Percentiles rank a stretch among this genome's conserved stretches.
These are phyloP conservation scores for Neosilurus mollespiculum DNA, from an alignment of 2,797 vertebrate species.

Conservation along the genomic window DNA sequence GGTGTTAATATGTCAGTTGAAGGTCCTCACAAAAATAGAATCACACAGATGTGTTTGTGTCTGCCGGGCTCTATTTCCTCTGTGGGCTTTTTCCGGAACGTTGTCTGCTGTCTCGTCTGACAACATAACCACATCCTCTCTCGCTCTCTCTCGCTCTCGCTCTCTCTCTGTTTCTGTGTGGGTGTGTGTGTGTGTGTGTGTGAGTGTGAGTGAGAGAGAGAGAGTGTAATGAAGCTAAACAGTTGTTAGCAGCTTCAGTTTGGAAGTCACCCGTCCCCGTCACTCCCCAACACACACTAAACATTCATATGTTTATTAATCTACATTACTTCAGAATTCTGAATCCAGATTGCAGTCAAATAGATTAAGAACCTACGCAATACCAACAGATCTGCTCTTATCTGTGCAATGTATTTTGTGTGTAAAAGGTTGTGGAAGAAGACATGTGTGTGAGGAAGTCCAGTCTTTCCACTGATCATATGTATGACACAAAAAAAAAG, in stretches of 20 bases:
- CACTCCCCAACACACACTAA: too few relatives aligned
- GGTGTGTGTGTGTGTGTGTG: slow-evolving; percentile 15
- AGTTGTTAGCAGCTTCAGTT: slow-evolving; percentile 35
- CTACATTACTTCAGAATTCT: neutral
- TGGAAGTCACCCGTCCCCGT: neutral
- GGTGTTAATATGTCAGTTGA: too few relatives aligned
- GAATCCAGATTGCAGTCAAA: too few relatives aligned
- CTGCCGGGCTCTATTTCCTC: slow-evolving; percentile 47
- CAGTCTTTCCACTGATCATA: slow-evolving; percentile 36
- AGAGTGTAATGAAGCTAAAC: neutral
- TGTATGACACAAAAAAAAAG: slow-evolving; percentile 30
- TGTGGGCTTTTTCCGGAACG: slow-evolving; percentile 64
- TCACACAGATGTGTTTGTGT: neutral
- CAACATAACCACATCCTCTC: slow-evolving; percentile 59
- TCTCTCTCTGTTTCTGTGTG: too few relatives aligned
- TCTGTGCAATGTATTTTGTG: slow-evolving; percentile 36
- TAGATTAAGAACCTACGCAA: too few relatives aligned
- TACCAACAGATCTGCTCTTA: too few relatives aligned
- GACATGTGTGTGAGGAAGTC: slow-evolving; percentile 36
- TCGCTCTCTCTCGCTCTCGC: neutral
- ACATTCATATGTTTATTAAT: neutral
- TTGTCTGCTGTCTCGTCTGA: slow-evolving; percentile 69
- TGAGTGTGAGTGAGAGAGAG: neutral
- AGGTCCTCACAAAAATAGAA: too few relatives aligned
- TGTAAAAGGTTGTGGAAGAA: slow-evolving; percentile 46